These are phyloP conservation scores for Halocynthia roretzi DNA, from an alignment of 23 tunicate species.

Conservation along the genomic window DNA sequence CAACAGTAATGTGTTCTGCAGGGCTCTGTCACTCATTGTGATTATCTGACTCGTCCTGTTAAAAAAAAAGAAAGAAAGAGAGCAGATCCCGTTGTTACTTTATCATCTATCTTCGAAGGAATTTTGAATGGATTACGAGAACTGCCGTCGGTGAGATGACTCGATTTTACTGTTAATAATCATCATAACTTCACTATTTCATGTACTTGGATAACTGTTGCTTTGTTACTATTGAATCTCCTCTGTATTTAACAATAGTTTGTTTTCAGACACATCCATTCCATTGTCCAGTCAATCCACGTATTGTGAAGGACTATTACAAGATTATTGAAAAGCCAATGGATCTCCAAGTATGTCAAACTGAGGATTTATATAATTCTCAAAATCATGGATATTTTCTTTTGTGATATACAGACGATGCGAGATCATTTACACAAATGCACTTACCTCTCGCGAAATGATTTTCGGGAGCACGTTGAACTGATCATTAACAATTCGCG, in stretches of 20 bases:
- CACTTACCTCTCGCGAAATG: conserved; percentile 68
- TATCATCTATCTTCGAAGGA: conserved; percentile 68
- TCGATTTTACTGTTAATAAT: background rate
- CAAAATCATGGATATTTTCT: background rate
- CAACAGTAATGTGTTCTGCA: background rate
- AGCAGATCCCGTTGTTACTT: conserved; percentile 88
- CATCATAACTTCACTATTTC: background rate
- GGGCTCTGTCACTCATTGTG: conserved; percentile 67
- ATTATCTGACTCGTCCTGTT: conserved; percentile 83
- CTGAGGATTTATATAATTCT: background rate
- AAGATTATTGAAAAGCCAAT: conserved; percentile 91
- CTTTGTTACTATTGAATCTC: background rate
- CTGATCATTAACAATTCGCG: conserved; percentile 75
- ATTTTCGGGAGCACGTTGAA: conserved; percentile 89
- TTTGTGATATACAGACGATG: conserved; percentile 50
- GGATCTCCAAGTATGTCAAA: conserved; percentile 60
- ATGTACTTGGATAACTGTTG: background rate
- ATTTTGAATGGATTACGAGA: conserved; percentile 66
- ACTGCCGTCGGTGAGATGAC: conserved; percentile 43
- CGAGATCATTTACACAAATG: conserved; percentile 82
- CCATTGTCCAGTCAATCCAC: conserved; percentile 76
- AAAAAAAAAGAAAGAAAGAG: conserved; percentile 89
- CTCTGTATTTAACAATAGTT: background rate
- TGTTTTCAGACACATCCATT: conserved; percentile 61
- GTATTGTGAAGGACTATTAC: conserved; percentile 84